phyloP scores from a whole-genome alignment of 2,113 vertebrate genomes.

The Oxyura jamaicensis region DNA sequence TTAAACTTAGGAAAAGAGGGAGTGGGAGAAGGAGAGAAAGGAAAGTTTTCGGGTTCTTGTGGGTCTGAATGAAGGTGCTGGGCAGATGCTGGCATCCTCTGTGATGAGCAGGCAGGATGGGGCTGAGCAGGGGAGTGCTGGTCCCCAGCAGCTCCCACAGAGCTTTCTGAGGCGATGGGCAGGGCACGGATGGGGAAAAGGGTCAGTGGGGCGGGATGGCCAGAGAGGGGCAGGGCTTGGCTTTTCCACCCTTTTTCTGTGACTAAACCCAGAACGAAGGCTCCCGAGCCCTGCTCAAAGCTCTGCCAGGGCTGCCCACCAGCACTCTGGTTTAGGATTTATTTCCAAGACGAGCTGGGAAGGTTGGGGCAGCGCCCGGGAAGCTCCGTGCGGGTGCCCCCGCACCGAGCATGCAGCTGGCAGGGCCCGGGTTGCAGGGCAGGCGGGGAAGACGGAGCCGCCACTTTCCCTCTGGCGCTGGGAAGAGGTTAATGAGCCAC shows the following conservation, averaged over 20 bases:
- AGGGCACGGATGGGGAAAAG: background rate
- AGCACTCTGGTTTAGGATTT: background rate
- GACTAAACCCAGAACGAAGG: background rate
- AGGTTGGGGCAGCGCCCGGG: background rate
- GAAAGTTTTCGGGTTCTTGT: constrained; percentile 26
- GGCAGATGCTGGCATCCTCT: background rate
- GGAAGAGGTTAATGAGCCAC: constrained; percentile 46
- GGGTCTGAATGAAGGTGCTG: background rate
- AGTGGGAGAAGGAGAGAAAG: constrained; percentile 25
- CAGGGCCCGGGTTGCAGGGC: background rate
- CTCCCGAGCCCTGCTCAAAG: background rate
- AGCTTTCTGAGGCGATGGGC: background rate
- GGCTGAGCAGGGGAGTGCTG: background rate
- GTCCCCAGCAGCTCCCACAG: background rate
- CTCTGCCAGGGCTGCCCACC: background rate
- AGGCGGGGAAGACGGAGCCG: background rate
- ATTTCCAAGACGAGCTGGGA: background rate
- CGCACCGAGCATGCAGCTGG: background rate
- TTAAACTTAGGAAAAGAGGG: constrained; percentile 76
- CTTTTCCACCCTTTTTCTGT: background rate
- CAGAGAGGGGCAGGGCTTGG: background rate
- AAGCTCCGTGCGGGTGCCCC: background rate
- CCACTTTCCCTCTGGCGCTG: background rate
- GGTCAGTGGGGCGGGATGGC: fast-evolving
- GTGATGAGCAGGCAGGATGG: background rate